Percentiles rank a stretch among this genome's conserved stretches.
phyloP scores from a whole-genome alignment of 2,797 vertebrate species.

The Takifugu ocellatus region DNA sequence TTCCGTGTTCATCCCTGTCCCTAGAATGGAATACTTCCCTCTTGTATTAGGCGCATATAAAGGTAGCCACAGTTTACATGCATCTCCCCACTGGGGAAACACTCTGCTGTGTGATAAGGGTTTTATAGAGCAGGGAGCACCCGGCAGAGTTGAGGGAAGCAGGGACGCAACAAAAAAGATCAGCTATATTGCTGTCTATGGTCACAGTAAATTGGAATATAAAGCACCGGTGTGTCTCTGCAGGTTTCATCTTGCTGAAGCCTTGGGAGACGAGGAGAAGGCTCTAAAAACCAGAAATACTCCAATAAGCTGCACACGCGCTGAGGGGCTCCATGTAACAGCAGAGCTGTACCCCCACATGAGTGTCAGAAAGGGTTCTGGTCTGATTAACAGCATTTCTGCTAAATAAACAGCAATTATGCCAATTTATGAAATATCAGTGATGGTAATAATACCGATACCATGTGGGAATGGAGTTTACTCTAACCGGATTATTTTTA shows the following conservation, averaged over 20 bases:
- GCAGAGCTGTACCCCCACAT: not conserved
- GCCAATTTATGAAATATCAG: constrained; percentile 6
- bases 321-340: constrained; percentile 5
- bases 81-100: constrained; percentile 38
- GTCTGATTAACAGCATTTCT: not conserved
- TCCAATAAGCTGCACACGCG: constrained; percentile 34
- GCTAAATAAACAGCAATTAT: not conserved
- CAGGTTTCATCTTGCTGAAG: constrained; percentile 28
- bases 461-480: not conserved
- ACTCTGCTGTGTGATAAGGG: constrained; percentile 50
- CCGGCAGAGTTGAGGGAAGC: constrained; percentile 28
- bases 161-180: constrained; percentile 5
- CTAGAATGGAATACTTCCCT: constrained; percentile 42
- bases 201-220: constrained; percentile 36
- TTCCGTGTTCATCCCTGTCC: constrained; percentile 11
- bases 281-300: constrained; percentile 21
- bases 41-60: constrained; percentile 46
- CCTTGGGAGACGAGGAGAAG: constrained; percentile 18
- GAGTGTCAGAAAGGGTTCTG: not conserved
- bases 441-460: not conserved
- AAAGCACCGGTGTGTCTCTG: constrained; percentile 24
- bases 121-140: constrained; percentile 30
- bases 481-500: not conserved
- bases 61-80: constrained; percentile 11
- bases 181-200: constrained; percentile 22